Conservation (phyloP, 2,113 vertebrate genomes). For the Pampusana beccarii region DNA sequence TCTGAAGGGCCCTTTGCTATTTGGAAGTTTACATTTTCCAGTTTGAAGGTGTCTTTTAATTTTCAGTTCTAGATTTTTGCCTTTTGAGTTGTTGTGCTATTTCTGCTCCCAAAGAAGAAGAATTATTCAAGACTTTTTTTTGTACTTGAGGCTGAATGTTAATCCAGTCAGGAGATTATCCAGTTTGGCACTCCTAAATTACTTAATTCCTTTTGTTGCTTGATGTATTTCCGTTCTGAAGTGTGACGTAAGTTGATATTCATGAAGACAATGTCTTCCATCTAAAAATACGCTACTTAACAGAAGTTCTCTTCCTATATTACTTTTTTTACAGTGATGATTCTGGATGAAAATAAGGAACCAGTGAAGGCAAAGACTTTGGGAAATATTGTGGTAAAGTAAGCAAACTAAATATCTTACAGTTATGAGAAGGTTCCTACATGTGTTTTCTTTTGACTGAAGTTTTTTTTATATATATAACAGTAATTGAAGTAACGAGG, state of each 20-base stretch:
- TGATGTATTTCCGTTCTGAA: not conserved
- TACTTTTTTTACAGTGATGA: constrained; percentile 79
- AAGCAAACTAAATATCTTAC: constrained; percentile 71
- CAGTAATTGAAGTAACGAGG: not conserved
- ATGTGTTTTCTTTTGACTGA: not conserved
- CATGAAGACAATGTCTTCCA: not conserved
- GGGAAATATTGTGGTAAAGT: constrained; percentile 97
- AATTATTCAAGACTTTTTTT: not conserved
- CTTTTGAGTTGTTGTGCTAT: not conserved
- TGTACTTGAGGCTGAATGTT: not conserved
- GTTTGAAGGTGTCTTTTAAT: not conserved
- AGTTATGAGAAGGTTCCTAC: not conserved
- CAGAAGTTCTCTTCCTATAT: not conserved
- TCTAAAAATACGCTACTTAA: not conserved
- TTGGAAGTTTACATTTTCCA: not conserved
- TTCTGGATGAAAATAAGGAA: constrained; percentile 89
- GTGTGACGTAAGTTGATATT: not conserved
- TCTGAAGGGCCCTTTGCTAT: not conserved
- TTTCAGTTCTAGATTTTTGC: not conserved
- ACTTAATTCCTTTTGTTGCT: not conserved
- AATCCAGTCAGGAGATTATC: not conserved
- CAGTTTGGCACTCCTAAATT: not conserved
- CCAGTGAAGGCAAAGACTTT: constrained; percentile 82
- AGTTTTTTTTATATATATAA: not conserved
- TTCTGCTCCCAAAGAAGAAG: not conserved